A percentile compares a stretch with the other conserved stretches of the same genome.
Conservation (phyloP, 2,113 vertebrate genomes). For the Scolopax mira region DNA sequence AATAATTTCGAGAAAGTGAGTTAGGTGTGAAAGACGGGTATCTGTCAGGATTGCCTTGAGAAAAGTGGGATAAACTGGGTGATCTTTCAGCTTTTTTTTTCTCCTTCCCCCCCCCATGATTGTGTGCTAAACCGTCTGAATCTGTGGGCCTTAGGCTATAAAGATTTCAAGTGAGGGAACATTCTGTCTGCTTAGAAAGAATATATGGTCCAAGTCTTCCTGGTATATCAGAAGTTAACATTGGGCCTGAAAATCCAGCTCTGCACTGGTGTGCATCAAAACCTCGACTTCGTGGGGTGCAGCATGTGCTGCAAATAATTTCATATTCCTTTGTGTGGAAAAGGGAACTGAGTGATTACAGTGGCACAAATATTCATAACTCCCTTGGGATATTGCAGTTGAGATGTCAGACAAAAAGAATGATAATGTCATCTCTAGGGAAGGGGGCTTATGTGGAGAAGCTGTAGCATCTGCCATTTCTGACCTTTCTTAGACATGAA, state of each 20-base stretch:
- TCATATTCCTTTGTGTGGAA: neutral
- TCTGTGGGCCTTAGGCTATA: neutral
- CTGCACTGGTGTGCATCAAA: neutral
- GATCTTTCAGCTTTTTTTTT: neutral
- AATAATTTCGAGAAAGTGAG: neutral
- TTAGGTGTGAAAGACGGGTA: neutral
- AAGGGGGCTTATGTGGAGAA: neutral
- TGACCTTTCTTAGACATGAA: neutral
- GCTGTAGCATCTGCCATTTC: neutral
- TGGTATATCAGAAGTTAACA: neutral
- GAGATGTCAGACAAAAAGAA: neutral
- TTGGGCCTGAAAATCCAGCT: neutral
- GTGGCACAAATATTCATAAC: accelerated
- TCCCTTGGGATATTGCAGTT: neutral
- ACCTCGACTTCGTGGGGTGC: too few relatives aligned
- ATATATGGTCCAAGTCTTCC: accelerated
- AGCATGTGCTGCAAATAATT: neutral
- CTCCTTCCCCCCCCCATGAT: neutral
- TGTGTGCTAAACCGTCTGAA: neutral
- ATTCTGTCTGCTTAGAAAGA: neutral
- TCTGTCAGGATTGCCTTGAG: neutral
- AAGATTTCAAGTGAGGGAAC: neutral
- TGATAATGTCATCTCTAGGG: neutral
- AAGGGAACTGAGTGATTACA: neutral
- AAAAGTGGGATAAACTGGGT: neutral